phyloP scores from a whole-genome alignment of 2,888 invertebrate species.

The Drosophila diplacantha region DNA sequence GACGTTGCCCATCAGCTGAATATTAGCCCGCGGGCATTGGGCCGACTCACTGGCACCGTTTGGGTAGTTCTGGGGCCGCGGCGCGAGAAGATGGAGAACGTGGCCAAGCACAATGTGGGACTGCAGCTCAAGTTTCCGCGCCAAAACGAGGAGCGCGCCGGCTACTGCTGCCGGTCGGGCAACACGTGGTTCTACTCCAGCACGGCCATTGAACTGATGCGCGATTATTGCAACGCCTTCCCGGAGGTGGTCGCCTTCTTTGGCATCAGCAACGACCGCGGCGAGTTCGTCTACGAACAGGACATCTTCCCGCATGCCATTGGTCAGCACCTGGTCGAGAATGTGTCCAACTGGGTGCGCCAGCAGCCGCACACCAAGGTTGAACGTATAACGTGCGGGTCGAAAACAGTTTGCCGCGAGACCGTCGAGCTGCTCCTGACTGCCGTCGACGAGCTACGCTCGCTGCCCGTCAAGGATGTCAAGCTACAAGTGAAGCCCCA shows the following conservation, averaged over 20 bases:
- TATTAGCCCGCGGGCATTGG: constrained; percentile 85
- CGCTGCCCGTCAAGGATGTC: constrained; percentile 79
- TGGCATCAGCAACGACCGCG: constrained; percentile 78
- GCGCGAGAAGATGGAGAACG: constrained; percentile 75
- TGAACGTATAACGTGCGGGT: constrained; percentile 84
- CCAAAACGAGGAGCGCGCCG: constrained; percentile 86
- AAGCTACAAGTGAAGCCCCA: constrained; percentile 89
- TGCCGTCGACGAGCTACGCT: constrained; percentile 77
- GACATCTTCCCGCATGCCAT: constrained; percentile 82
- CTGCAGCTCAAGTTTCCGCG: constrained; percentile 94
- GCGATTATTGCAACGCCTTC: constrained; percentile 84
- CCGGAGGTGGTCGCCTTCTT: constrained; percentile 84
- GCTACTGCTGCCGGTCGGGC: constrained; percentile 87
- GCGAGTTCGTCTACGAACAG: constrained; percentile 83
- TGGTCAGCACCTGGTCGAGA: constrained; percentile 76
- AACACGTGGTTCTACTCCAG: constrained; percentile 89
- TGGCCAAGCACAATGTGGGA: constrained; percentile 86
- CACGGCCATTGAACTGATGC: constrained; percentile 84
- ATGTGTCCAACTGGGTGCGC: constrained; percentile 84
- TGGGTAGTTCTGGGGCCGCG: constrained; percentile 81
- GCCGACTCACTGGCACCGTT: constrained; percentile 91
- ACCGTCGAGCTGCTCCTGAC: constrained; percentile 78
- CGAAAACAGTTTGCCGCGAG: constrained; percentile 84
- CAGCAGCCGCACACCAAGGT: constrained; percentile 82
- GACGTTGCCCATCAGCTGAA: constrained; percentile 77